These are phyloP conservation scores for Murina feae DNA, from an alignment of 2,113 vertebrate species.

Conservation along the genomic window DNA sequence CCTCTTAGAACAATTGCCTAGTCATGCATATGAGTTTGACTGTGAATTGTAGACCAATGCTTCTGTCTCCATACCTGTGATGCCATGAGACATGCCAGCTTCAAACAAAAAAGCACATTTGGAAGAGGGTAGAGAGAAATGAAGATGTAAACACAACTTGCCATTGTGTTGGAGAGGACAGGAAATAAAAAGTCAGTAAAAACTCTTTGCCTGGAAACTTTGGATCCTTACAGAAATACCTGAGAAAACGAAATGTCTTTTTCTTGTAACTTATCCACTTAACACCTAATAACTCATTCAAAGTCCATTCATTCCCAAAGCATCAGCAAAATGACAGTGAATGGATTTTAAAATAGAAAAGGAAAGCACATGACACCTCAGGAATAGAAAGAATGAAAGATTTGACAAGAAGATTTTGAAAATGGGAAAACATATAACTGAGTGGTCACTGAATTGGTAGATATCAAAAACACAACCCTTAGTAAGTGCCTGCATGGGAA, in stretches of 20 bases:
- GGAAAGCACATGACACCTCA: neutral
- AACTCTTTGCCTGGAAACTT: neutral
- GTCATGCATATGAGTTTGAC: neutral
- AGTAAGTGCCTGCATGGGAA: neutral
- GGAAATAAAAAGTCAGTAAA: neutral
- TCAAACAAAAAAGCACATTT: neutral
- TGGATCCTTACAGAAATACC: neutral
- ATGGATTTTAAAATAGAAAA: neutral
- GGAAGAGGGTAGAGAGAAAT: neutral
- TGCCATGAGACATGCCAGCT: neutral
- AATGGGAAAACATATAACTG: neutral
- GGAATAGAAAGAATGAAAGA: neutral
- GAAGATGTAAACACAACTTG: neutral
- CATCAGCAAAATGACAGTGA: neutral
- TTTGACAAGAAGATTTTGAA: neutral
- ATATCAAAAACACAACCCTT: neutral
- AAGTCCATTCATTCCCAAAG: neutral
- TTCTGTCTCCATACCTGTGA: neutral
- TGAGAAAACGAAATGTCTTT: neutral
- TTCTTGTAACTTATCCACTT: neutral
- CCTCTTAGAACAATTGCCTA: neutral
- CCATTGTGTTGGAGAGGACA: neutral
- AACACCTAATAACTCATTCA: neutral
- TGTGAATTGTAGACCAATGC: neutral
- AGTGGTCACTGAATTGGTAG: neutral